phyloP scores from a whole-genome alignment of 2,888 invertebrate species.

The Seladonia tumulorum region DNA sequence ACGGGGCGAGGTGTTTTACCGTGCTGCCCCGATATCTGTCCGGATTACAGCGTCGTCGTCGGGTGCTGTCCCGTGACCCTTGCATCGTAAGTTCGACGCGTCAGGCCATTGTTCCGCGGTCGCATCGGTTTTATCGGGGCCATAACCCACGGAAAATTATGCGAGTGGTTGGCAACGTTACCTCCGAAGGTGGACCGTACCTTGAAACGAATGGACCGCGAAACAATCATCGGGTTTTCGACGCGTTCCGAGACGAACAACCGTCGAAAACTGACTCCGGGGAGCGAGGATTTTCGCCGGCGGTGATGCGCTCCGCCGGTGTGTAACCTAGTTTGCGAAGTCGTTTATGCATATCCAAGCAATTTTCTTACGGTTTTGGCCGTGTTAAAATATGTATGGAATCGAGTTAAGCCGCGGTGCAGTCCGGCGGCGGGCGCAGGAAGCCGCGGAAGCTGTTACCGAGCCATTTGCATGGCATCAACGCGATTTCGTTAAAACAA shows the following conservation, averaged over 20 bases:
- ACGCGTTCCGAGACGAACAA: background rate
- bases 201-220: background rate
- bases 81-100: constrained; percentile 29
- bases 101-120: constrained; percentile 27
- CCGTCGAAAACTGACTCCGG: constrained; percentile 20
- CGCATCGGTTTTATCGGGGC: constrained; percentile 13
- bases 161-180: constrained; percentile 26
- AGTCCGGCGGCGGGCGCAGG: constrained; percentile 65
- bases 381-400: constrained; percentile 84
- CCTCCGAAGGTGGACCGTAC: background rate
- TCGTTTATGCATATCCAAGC: constrained; percentile 83
- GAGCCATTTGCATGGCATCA: constrained; percentile 83
- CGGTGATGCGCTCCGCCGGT: constrained; percentile 19
- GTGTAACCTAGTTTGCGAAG: constrained; percentile 79
- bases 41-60: constrained; percentile 23
- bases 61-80: constrained; percentile 6
- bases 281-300: constrained; percentile 20
- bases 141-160: constrained; percentile 16
- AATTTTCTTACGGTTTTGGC: constrained; percentile 83
- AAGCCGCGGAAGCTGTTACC: constrained; percentile 83
- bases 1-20: background rate
- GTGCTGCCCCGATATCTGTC: constrained; percentile 13
- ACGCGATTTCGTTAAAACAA: constrained; percentile 80
- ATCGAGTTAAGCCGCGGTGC: constrained; percentile 82
- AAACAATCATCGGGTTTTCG: constrained; percentile 9